Evolutionary conservation across 2,797 vertebrate genomes (phyloP).

Genomic region (Coranthus polyacanthus): DNA sequence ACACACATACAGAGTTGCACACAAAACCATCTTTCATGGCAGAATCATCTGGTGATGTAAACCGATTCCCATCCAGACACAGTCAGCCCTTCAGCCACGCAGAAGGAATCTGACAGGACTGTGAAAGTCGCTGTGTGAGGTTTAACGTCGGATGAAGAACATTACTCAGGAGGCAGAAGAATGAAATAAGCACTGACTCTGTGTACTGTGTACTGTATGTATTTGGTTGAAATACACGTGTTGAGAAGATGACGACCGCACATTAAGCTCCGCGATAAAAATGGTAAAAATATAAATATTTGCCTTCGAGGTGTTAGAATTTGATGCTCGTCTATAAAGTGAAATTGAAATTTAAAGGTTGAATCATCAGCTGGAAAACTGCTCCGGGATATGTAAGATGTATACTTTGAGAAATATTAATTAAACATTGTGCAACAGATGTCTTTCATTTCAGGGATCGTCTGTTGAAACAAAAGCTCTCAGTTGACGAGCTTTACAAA

Average conservation of each 20-base stretch:
- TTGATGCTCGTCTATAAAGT: conserved; percentile 11
- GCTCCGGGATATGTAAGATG: too few relatives aligned
- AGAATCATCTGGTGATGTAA: conserved; percentile 29
- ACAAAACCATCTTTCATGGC: conserved; percentile 51
- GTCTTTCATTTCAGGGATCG: conserved; percentile 14
- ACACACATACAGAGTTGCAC: background rate
- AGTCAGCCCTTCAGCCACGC: conserved; percentile 59
- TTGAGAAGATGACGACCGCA: too few relatives aligned
- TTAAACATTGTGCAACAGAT: background rate
- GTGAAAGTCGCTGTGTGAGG: conserved; percentile 60
- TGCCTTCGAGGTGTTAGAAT: conserved; percentile 14
- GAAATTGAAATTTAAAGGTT: background rate
- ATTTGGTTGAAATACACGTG: too few relatives aligned
- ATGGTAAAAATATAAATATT: conserved; percentile 15
- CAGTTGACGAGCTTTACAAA: background rate
- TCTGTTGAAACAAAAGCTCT: conserved; percentile 10
- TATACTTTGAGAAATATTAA: too few relatives aligned
- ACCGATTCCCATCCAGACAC: conserved; percentile 55
- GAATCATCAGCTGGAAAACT: background rate
- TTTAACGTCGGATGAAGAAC: conserved; percentile 55
- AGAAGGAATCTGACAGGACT: conserved; percentile 63
- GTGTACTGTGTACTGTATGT: conserved; percentile 6
- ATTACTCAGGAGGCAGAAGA: conserved; percentile 50
- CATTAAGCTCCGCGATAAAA: too few relatives aligned
- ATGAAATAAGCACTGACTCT: conserved; percentile 15